Base-by-base conservation (phyloP, 2,888 invertebrate genomes). In the Cosmia pyralina region DNA sequence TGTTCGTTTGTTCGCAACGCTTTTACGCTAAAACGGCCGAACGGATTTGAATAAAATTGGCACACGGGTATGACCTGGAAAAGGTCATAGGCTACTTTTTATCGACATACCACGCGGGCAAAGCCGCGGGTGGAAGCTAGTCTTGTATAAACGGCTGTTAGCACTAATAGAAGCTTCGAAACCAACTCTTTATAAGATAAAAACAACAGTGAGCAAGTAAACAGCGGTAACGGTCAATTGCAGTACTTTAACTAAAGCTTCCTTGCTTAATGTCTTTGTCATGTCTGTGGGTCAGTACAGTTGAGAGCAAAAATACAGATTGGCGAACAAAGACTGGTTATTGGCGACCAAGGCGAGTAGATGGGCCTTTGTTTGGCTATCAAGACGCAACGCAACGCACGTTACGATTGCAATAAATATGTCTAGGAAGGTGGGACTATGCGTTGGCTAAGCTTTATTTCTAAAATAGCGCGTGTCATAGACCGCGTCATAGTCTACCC, bases 301-400 rank as follows among this genome's bases (percentile, higher is more conserved):
- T 72, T 67, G 55, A n/a, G 48, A 69, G 69, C 64, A 65, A 72
- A 74, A 82, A 58, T 71, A 68, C 67, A 83, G 85, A 91, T 92
- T 89, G 84, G 82, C 85, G 82, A 81, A 92, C 91, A 92, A 92
- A 89, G 88, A 83, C 17, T 75, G 88, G 88, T 88, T 89, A 91
- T 88, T 90, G 86, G 81, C 79, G 67, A 82, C 87, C 91, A 92
- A 93, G 92, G 91, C 84, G 79, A 90, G 78, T 80, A 77, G 48
- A 46, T 72, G 65, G 71, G 71, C 82, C 86, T 90, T 91, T 92
- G 92, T 92, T 88, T 84, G 87, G 79, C 69, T 83, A 87, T 89
- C 83, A 88, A 88, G 83, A 81, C 52, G 76, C 75, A 73, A 81
- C 52, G 76, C 75, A 73, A 62, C 41, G 11, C 65, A 84, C 64